Evolutionary conservation across 2,797 vertebrate genomes (phyloP).

Genomic region (Acrossocheilus wenchowensis): DNA sequence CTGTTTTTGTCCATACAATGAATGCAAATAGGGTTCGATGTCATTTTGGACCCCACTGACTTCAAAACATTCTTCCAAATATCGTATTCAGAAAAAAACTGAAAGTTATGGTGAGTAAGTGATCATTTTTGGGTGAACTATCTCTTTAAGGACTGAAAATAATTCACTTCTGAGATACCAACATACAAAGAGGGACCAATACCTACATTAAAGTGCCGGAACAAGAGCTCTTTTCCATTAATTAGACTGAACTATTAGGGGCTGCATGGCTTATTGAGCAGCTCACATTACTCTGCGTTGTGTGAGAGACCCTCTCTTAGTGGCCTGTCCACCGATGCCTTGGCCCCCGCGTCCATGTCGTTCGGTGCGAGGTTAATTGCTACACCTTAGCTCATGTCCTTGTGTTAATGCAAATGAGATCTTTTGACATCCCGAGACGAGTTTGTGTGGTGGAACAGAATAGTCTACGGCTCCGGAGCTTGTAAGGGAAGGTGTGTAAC

Average conservation of each 20-base stretch:
- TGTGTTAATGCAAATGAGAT: slow-evolving; percentile 56
- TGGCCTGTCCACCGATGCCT: slow-evolving; percentile 24
- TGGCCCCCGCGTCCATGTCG: slow-evolving; percentile 1
- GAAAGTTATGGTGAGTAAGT: background rate
- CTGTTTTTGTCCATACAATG: too few species aligned
- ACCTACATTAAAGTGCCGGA: slow-evolving; percentile 17
- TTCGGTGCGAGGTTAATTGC: slow-evolving; percentile 53
- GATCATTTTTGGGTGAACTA: background rate
- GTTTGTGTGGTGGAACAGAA: slow-evolving; percentile 38
- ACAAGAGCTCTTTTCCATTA: slow-evolving; percentile 34
- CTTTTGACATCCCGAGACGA: slow-evolving; percentile 36
- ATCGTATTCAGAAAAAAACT: background rate
- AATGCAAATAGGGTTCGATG: too few species aligned
- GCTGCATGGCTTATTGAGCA: slow-evolving; percentile 35
- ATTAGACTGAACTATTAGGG: slow-evolving; percentile 42
- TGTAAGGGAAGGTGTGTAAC: slow-evolving; percentile 43
- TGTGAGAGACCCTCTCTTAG: slow-evolving; percentile 7
- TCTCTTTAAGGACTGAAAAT: background rate
- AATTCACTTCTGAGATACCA: background rate
- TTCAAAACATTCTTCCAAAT: background rate
- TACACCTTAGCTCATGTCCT: slow-evolving; percentile 47
- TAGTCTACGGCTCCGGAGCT: slow-evolving; percentile 16
- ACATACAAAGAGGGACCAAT: background rate
- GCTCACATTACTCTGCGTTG: slow-evolving; percentile 27
- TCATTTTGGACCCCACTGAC: background rate